Evolutionary conservation across 2,797 vertebrate genomes (phyloP).

Genomic region (Parotocinclus haroldoi): DNA sequence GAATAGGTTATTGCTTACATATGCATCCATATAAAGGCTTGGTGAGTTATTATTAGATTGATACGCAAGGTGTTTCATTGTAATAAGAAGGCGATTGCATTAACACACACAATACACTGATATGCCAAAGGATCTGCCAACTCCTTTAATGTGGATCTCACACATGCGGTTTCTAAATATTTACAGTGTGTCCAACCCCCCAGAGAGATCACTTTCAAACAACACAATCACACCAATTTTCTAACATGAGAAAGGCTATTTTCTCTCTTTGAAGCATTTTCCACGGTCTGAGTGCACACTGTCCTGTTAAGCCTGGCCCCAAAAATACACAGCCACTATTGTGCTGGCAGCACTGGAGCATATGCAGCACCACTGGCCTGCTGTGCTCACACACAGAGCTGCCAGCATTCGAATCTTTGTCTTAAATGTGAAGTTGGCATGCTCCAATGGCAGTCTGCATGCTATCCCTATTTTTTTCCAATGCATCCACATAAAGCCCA

Average conservation of each 20-base stretch:
- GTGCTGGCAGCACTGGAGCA: slow-evolving; percentile 52
- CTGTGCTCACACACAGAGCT: slow-evolving; percentile 47
- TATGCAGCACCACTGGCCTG: slow-evolving; percentile 56
- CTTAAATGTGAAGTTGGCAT: slow-evolving; percentile 57
- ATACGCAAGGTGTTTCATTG: slow-evolving; percentile 21
- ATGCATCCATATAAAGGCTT: no score
- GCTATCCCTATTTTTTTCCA: slow-evolving; percentile 37
- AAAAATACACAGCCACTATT: slow-evolving; percentile 57
- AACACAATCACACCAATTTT: slow-evolving; percentile 60
- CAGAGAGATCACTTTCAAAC: slow-evolving; percentile 53
- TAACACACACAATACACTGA: slow-evolving; percentile 17
- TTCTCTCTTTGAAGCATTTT: slow-evolving; percentile 63
- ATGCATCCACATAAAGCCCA: slow-evolving; percentile 38
- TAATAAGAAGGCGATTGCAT: slow-evolving; percentile 29
- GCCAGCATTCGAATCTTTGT: slow-evolving; percentile 56
- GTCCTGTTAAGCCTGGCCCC: slow-evolving; percentile 54
- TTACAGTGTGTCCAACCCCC: slow-evolving; percentile 46
- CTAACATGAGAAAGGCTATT: slow-evolving; percentile 54
- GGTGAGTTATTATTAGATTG: no score
- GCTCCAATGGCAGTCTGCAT: slow-evolving; percentile 46
- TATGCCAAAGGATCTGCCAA: slow-evolving; percentile 16
- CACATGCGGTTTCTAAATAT: slow-evolving; percentile 46
- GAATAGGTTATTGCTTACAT: no score
- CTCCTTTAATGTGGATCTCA: slow-evolving; percentile 20
- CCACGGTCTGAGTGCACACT: slow-evolving; percentile 50